Evolutionary conservation across 2,797 vertebrate species (phyloP), one percentile per base, ranked within the genome.

Genomic region (Enteromius treurensis): DNA sequence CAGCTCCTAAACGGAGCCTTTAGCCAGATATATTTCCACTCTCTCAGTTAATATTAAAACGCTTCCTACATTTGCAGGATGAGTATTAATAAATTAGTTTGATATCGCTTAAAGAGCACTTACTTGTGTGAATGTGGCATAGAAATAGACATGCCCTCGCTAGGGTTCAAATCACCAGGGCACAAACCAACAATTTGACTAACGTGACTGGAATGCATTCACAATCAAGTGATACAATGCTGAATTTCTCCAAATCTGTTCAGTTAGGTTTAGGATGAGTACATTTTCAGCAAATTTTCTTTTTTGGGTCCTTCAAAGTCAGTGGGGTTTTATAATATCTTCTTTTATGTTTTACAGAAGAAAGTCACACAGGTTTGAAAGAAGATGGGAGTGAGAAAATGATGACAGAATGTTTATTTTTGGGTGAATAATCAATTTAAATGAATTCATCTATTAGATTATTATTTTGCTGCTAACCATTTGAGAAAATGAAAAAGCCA

Each of bases 1-100:
- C 88, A 84, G 78, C 58, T 55, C 3, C 47, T 86, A 62, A 85
- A 76, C 45, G 37, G 73, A 81, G 26, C 53, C 65, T 58, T 51
- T 42, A 70, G 17, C 19, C 68, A 76, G 49, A 69, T 74, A 65
- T 55, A 64, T 34, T 64, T 71, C 37, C 69, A 26, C 26, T 58
- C 40, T 34, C 51, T 45, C 67, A 9, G 11, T 81, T 65, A 70
- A 75, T 74, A 45, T 60, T 70, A 62, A 75, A 81, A 40, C 0
- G 0, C 55, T 21, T 37, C 14, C 55, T 81, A 14, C 51, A 64
- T 75, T 74, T 42, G 4, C 23, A 15, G 8, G 37, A 42, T 2
- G 49, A 40, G 69, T 60, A 17, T 32, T 37, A 62, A 42, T 34
- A 17, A 3, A 21, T 11, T 47, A 13, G 13, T 74, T 58, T 37